A percentile compares a stretch with the other conserved stretches of the same genome.
phyloP scores from a whole-genome alignment of 1,140 invertebrate genomes.

The Diabrotica virgifera region DNA sequence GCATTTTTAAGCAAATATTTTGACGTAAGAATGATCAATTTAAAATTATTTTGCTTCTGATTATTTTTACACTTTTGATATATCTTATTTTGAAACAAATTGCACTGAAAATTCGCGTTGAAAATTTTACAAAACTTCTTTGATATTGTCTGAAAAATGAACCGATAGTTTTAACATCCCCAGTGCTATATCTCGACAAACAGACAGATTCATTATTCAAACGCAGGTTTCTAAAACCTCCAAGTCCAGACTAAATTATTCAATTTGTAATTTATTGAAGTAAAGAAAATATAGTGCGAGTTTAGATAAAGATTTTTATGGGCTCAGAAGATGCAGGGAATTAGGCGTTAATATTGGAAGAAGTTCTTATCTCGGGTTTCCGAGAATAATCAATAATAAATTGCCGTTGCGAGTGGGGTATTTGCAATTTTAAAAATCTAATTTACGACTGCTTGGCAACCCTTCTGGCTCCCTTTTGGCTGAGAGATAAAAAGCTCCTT shows the following conservation, averaged over 20 bases:
- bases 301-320: conserved; percentile 14
- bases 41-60: no score
- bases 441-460: conserved; percentile 3
- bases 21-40: no score
- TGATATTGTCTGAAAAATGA: no score
- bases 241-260: conserved; percentile 9
- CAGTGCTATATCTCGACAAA: neutral
- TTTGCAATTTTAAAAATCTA: conserved; percentile 12
- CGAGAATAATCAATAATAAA: conserved; percentile 12
- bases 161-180: no score
- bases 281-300: conserved; percentile 5
- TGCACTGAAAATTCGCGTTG: no score
- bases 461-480: neutral
- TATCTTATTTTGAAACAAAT: no score
- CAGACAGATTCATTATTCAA: conserved; percentile 5
- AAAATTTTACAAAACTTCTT: no score
- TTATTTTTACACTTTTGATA: no score
- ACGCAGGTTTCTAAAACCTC: conserved; percentile 1
- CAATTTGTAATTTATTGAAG: conserved; percentile 7
- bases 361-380: conserved; percentile 9
- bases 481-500: conserved; percentile 1
- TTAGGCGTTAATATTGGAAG: conserved; percentile 10
- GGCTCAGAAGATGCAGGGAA: conserved; percentile 4
- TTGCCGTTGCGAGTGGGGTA: neutral
- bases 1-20: no score